Base-by-base conservation (phyloP, 2,888 invertebrate genomes). In the Opisthograptis luteolata region DNA sequence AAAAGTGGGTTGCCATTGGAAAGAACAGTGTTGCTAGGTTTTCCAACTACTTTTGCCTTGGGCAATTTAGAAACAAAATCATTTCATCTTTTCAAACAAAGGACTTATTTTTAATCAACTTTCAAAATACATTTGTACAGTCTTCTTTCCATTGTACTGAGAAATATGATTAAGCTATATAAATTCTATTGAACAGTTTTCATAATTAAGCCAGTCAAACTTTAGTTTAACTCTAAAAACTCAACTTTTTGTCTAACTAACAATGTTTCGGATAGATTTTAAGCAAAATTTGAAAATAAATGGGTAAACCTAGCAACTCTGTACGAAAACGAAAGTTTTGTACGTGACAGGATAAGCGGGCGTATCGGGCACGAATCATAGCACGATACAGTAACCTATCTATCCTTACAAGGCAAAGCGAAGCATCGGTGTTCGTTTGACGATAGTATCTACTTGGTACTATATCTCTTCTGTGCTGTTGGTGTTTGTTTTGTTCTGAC, bases 401-500 rank as follows among this genome's bases (percentile, higher is more conserved):
- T 35, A 57, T 49, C 70, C 73, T 63, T 75, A 72, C 69, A 75
- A 58, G 74, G 77, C 56, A 62, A 70, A 70, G 67, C 70, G 70
- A 69, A 71, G 70, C 65, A 73, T 74, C 68, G 72, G 79, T 78
- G 83, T 81, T 79, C 79, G 77, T 74, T 70, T 71, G 64, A 66
- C 66, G 75, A 77, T 79, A 74, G 61, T 60, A 76, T 77, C 75
- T 60, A 55, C 24, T 34, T 25, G 19, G 24, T 5, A 8, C 24
- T 25, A 7, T 9, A 4, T 20, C n/a, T n/a, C n/a, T n/a, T n/a
- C n/a, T n/a, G n/a, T 15, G 22, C 20, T 15, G 59, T 69, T 61
- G 70, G 65, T 79, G 74, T 84, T 83, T 84, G 82, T 83, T 85
- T 84, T 84, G 82, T 77, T 72, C 70, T 75, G 77, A 78, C 74